Evolutionary conservation across 2,888 invertebrate genomes (phyloP).

Genomic region (Geotrupes spiniger): DNA sequence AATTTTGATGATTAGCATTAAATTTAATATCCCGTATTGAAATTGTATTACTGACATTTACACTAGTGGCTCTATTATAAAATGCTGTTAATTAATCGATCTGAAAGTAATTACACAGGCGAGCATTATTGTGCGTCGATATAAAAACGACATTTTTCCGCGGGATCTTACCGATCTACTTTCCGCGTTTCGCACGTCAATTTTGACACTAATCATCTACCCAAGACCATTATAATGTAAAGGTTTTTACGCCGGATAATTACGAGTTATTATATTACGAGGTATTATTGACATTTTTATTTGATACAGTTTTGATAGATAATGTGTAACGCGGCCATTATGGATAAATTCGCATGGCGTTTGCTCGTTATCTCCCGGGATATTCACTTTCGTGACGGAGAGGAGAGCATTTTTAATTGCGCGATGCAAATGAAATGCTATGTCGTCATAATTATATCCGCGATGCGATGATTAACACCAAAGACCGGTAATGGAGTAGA

Average conservation of each 20-base stretch:
- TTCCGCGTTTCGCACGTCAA: conserved; percentile 15
- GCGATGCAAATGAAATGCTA: no score
- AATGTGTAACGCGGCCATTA: no score
- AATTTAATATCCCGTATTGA: not conserved
- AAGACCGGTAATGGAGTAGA: no score
- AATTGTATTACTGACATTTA: conserved; percentile 8
- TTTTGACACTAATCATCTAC: conserved; percentile 13
- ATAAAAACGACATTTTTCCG: conserved; percentile 3
- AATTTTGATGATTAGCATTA: not conserved
- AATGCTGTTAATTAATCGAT: conserved; percentile 4
- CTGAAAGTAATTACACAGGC: not conserved
- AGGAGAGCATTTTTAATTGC: no score
- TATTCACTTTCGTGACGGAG: no score
- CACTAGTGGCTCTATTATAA: not conserved
- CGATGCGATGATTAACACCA: no score
- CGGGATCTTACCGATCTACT: conserved; percentile 10
- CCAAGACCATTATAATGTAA: conserved; percentile 1
- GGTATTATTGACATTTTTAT: no score
- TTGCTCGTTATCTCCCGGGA: no score
- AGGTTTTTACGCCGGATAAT: conserved; percentile 10
- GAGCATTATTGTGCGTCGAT: not conserved
- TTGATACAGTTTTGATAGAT: no score
- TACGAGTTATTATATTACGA: not conserved
- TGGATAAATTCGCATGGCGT: no score
- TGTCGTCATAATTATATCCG: no score